Percentiles rank a stretch among this genome's conserved stretches.
Conservation (phyloP, 2,113 vertebrate species). For the Rhinichthys klamathensis region DNA sequence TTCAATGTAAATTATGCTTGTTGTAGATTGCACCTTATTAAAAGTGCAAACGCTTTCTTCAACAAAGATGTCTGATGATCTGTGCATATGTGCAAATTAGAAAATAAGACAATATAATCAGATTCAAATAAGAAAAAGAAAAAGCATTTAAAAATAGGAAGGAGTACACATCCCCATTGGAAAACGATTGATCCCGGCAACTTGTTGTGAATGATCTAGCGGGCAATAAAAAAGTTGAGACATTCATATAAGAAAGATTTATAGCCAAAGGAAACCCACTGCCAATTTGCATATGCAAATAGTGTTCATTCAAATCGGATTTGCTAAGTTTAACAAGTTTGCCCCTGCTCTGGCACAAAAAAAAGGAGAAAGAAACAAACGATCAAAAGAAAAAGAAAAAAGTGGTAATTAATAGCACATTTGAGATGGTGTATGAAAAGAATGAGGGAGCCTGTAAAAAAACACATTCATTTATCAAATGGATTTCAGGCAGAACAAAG, state of each 20-base stretch:
- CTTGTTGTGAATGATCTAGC: constrained; percentile 20
- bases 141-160: constrained; percentile 5
- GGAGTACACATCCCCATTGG: constrained; percentile 7
- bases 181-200: constrained; percentile 36
- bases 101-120: not conserved
- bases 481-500: constrained; percentile 34
- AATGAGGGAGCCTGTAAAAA: constrained; percentile 33
- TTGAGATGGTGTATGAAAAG: constrained; percentile 17
- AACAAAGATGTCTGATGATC: constrained; percentile 8
- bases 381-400: constrained; percentile 43
- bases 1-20: not conserved
- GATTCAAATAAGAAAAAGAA: not conserved
- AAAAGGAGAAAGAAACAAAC: constrained; percentile 16
- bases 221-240: constrained; percentile 35
- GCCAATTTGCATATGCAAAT: constrained; percentile 55
- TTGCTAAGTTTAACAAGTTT: constrained; percentile 48
- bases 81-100: not conserved
- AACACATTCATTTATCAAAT: constrained; percentile 50
- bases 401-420: constrained; percentile 51
- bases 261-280: constrained; percentile 25
- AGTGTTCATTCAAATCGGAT: constrained; percentile 39
- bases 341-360: constrained; percentile 27
- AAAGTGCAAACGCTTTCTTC: not conserved
- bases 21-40: not conserved
- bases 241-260: constrained; percentile 50